Percentiles rank a stretch among this genome's conserved stretches.
These are phyloP conservation scores for Vandiemenella viatica DNA, from an alignment of 2,888 invertebrate genomes.

Conservation along the genomic window DNA sequence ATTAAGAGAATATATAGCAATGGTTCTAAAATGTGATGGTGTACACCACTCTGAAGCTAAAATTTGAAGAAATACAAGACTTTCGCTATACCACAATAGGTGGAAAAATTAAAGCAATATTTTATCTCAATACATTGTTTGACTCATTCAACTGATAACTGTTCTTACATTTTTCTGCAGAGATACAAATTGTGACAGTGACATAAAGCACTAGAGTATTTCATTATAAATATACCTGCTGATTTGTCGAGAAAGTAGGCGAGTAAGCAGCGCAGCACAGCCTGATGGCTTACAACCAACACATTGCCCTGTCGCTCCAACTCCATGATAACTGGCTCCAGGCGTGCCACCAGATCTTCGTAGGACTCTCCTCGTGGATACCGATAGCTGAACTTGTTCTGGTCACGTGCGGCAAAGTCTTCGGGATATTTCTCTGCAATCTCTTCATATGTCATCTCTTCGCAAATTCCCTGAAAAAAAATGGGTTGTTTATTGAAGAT, in stretches of 20 bases:
- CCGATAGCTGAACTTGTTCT: slow-evolving; percentile 91
- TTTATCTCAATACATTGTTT: too few species aligned
- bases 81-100: too few species aligned
- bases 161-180: too few species aligned
- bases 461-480: slow-evolving; percentile 76
- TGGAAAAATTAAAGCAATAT: too few species aligned
- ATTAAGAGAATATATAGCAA: too few species aligned
- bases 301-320: slow-evolving; percentile 93
- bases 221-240: slow-evolving; percentile 60
- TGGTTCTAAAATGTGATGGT: too few species aligned
- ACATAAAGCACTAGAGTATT: too few species aligned
- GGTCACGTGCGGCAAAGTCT: slow-evolving; percentile 89
- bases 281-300: slow-evolving; percentile 92
- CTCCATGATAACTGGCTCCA: slow-evolving; percentile 99
- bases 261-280: slow-evolving; percentile 84
- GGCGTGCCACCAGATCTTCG: slow-evolving; percentile 89
- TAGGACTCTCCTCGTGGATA: slow-evolving; percentile 90
- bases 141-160: too few species aligned
- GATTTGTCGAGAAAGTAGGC: slow-evolving; percentile 96
- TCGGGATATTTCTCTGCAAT: slow-evolving; percentile 86
- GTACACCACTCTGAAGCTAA: too few species aligned
- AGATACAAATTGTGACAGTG: too few species aligned
- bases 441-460: slow-evolving; percentile 97
- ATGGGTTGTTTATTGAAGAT: too few species aligned
- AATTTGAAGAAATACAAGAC: too few species aligned